Evolutionary conservation across 2,113 vertebrate species (phyloP).

Genomic region (human (Homo sapiens)): GRCh38 chr16:69511501-69512000

Average conservation of each 20-base stretch:
- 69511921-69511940: neutral
- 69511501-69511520: neutral
- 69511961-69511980: neutral
- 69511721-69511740: neutral
- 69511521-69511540: neutral
- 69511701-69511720: constrained; percentile 35
- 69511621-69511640: neutral
- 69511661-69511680: neutral
- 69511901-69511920: constrained; percentile 25
- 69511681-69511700: constrained; percentile 2
- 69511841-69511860: neutral
- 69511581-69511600: neutral
- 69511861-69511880: neutral
- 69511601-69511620: neutral
- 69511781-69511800: constrained; percentile 7
- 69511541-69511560: neutral
- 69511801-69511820: constrained; percentile 35
- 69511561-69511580: neutral
- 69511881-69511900: constrained; percentile 39
- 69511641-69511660: neutral
- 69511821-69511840: constrained; percentile 30
- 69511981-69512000: neutral
- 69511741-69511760: constrained; percentile 9
- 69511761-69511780: constrained; percentile 2
- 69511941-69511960: neutral